A percentile compares a stretch with the other conserved stretches of the same genome.
Evolutionary conservation across 2,888 invertebrate genomes (phyloP).

Genomic region (Apodemia hepburni): DNA sequence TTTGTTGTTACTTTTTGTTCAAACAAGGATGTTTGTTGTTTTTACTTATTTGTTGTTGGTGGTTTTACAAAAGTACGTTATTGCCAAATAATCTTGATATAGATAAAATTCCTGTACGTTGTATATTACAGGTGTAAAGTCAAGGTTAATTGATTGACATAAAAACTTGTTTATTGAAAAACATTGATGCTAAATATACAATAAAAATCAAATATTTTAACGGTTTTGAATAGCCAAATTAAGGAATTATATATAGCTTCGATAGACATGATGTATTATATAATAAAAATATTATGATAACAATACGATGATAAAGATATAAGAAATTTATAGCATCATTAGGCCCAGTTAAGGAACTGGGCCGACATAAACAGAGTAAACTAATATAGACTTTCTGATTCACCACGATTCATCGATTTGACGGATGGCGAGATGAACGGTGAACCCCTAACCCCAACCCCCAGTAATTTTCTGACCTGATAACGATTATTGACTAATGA

Average conservation of each 20-base stretch:
- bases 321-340: no score
- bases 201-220: not conserved
- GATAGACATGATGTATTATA: not conserved
- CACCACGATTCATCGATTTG: no score
- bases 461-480: no score
- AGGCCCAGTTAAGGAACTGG: no score
- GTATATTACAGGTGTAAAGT: not conserved
- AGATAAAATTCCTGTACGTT: no score
- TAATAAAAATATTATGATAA: no score
- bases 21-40: not conserved
- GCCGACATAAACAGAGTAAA: no score
- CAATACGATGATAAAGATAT: no score
- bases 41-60: not conserved
- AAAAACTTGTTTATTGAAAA: not conserved
- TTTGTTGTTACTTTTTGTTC: conserved; percentile 17
- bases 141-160: not conserved
- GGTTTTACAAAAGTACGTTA: not conserved
- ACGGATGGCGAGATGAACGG: no score
- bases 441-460: no score
- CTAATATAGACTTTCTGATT: no score
- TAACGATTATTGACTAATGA: no score
- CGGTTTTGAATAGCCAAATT: not conserved
- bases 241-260: not conserved
- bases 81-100: not conserved
- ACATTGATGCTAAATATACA: not conserved